phyloP scores from a whole-genome alignment of 1,140 invertebrate species.

The Trialeurodes vaporariorum region DNA sequence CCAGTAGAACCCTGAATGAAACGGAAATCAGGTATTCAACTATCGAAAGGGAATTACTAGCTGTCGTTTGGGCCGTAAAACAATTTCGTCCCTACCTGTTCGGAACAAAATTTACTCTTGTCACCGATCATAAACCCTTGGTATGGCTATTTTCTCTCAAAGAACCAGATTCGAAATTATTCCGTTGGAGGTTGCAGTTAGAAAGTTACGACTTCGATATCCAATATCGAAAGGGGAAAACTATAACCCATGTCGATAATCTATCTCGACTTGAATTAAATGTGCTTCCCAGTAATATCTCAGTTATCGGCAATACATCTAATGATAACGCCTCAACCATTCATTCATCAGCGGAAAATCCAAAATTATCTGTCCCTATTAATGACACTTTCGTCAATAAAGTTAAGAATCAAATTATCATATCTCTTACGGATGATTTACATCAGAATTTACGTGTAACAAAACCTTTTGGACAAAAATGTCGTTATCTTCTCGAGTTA shows the following conservation, averaged over 20 bases:
- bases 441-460: slow-evolving; percentile 24
- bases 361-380: not conserved
- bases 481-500: not conserved
- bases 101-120: slow-evolving; percentile 36
- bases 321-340: slow-evolving; percentile 5
- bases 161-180: slow-evolving; percentile 35
- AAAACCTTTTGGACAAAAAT: not conserved
- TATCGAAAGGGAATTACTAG: slow-evolving; percentile 34
- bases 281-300: not conserved
- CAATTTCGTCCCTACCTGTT: slow-evolving; percentile 39
- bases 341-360: not conserved
- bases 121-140: slow-evolving; percentile 41
- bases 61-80: slow-evolving; percentile 34
- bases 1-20: slow-evolving; percentile 32
- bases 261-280: not conserved
- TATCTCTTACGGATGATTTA: not conserved
- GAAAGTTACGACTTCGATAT: slow-evolving; percentile 38
- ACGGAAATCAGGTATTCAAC: slow-evolving; percentile 34
- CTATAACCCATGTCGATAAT: slow-evolving; percentile 28
- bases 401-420: not conserved
- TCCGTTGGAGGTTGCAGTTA: slow-evolving; percentile 39
- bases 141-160: slow-evolving; percentile 37
- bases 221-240: slow-evolving; percentile 32
- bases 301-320: not conserved
- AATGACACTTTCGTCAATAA: not conserved